These are phyloP conservation scores for Lacerta agilis DNA, from an alignment of 2,797 vertebrate genomes.

Conservation along the genomic window DNA sequence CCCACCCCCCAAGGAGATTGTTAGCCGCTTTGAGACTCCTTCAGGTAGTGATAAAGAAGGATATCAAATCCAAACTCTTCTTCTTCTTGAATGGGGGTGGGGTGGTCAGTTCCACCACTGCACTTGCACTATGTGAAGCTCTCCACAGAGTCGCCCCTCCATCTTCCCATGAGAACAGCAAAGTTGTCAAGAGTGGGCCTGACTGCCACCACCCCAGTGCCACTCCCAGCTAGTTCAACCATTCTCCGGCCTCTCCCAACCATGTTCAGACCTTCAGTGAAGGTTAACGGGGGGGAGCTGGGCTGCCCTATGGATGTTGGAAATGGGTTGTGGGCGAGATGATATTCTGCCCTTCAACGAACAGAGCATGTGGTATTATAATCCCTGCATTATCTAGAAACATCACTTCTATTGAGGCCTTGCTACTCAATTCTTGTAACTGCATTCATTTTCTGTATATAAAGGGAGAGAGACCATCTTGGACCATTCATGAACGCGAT, in stretches of 20 bases:
- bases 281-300: background rate
- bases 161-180: too few species aligned
- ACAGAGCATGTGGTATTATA: background rate
- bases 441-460: background rate
- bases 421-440: background rate
- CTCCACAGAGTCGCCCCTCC: too few species aligned
- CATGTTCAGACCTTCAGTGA: background rate
- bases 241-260: background rate
- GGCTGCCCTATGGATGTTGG: background rate
- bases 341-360: background rate
- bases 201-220: background rate
- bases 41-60: too few species aligned
- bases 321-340: too few species aligned
- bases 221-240: background rate
- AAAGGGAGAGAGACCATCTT: background rate
- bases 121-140: too few species aligned
- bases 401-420: background rate
- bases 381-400: background rate
- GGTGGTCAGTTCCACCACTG: too few species aligned
- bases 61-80: too few species aligned
- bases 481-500: background rate
- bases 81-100: too few species aligned
- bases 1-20: too few species aligned
- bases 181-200: too few species aligned
- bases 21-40: too few species aligned